Evolutionary conservation across 2,888 invertebrate species (phyloP).

Genomic region (Macrophya annulata): DNA sequence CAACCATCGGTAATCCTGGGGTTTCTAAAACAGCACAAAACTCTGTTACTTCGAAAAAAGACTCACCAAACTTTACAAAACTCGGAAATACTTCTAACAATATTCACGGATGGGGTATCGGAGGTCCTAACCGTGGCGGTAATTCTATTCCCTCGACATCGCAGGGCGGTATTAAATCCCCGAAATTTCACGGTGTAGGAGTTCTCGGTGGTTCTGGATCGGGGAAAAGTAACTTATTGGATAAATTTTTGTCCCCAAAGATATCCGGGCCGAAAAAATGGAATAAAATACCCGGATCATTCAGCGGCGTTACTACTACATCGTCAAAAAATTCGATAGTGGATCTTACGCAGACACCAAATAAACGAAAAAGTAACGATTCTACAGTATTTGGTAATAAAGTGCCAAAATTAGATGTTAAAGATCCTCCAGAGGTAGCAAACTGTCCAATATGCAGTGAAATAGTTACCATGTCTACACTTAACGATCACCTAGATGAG

Average conservation of each 20-base stretch:
- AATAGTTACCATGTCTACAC: slow-evolving; percentile 69
- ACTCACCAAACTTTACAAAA: slow-evolving; percentile 64
- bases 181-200: slow-evolving; percentile 65
- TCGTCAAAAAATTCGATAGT: background rate
- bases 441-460: slow-evolving; percentile 79
- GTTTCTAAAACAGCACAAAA: slow-evolving; percentile 45
- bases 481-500: slow-evolving; percentile 78
- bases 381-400: slow-evolving; percentile 47
- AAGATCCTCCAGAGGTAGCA: slow-evolving; percentile 58
- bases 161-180: slow-evolving; percentile 35
- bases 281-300: background rate
- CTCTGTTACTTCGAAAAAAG: slow-evolving; percentile 52
- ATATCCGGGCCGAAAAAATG: background rate
- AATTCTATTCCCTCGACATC: slow-evolving; percentile 45
- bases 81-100: slow-evolving; percentile 71
- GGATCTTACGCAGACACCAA: background rate
- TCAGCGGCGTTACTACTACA: background rate
- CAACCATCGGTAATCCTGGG: slow-evolving; percentile 57
- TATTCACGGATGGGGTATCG: slow-evolving; percentile 71
- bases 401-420: slow-evolving; percentile 58
- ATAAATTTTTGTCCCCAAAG: slow-evolving; percentile 63
- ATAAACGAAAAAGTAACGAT: slow-evolving; percentile 30
- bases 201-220: slow-evolving; percentile 70
- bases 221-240: slow-evolving; percentile 72
- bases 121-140: slow-evolving; percentile 65